These are phyloP conservation scores for Astropecten irregularis DNA, from an alignment of 53 echinoderm and acorn worm genomes.

Conservation along the genomic window DNA sequence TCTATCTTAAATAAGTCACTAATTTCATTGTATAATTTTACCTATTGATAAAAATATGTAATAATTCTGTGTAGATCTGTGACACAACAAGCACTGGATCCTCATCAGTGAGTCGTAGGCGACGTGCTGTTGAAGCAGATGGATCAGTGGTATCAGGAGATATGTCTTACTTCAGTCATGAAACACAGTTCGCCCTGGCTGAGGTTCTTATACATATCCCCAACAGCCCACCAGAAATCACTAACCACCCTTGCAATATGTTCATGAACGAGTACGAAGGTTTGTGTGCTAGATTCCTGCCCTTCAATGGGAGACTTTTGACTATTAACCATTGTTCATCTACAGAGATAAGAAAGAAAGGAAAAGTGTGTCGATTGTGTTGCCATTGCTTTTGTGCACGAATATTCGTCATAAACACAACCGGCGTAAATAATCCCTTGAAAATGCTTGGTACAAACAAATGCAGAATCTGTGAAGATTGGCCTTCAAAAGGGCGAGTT, in stretches of 20 bases:
- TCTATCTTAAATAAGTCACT: no score
- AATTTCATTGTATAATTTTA: no score
- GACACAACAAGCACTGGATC: conserved; percentile 13
- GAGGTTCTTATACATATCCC: neutral
- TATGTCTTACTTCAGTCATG: conserved; percentile 28
- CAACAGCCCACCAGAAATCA: conserved; percentile 42
- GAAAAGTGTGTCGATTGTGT: no score
- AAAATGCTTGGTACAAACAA: no score
- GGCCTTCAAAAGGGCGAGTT: no score
- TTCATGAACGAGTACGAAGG: conserved; percentile 59
- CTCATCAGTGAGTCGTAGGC: neutral
- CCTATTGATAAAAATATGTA: no score
- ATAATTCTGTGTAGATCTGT: neutral
- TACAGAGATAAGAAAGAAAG: no score
- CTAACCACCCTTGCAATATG: conserved; percentile 3
- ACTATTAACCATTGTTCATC: no score
- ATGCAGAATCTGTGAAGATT: no score
- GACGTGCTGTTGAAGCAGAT: neutral
- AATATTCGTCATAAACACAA: no score
- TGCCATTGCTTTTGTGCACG: neutral
- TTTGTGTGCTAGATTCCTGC: neutral
- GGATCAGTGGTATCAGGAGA: neutral
- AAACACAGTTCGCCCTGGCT: conserved; percentile 50
- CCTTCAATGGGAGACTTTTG: no score
- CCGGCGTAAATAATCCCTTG: no score